A percentile compares a stretch with the other conserved stretches of the same genome.
These are phyloP conservation scores for Cryptotis parvus DNA, from an alignment of 2,113 vertebrate species.

Conservation along the genomic window DNA sequence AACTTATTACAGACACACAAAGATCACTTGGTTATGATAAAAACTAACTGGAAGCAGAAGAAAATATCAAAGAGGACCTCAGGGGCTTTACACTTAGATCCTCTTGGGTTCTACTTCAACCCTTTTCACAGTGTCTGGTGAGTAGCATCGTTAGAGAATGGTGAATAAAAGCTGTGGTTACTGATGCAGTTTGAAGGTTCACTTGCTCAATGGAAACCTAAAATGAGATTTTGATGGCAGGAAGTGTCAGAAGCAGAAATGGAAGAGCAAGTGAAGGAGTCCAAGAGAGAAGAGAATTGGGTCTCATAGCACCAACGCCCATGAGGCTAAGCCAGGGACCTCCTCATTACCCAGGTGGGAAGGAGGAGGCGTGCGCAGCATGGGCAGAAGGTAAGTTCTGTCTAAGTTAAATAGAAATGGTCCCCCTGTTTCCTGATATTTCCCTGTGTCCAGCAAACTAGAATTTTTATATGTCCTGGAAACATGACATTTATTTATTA, in stretches of 20 bases:
- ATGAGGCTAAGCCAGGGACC: fast-evolving
- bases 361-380: fast-evolving
- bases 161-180: fast-evolving
- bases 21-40: neutral
- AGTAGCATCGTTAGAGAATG: neutral
- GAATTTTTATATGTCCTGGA: neutral
- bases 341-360: neutral
- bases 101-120: neutral
- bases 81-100: neutral
- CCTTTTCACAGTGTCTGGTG: neutral
- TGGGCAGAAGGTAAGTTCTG: fast-evolving
- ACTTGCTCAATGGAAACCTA: fast-evolving
- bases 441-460: neutral
- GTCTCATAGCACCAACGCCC: fast-evolving
- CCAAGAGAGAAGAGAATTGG: neutral
- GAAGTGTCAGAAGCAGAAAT: neutral
- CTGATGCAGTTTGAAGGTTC: fast-evolving
- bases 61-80: neutral
- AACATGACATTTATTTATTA: neutral
- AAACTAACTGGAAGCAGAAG: neutral
- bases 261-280: no score
- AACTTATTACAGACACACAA: neutral
- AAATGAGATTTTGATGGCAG: neutral
- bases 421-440: no score
- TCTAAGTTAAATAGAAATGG: fast-evolving